A percentile compares a stretch with the other conserved stretches of the same genome.
These are phyloP conservation scores for Cromileptes altivelis DNA, from an alignment of 2,113 vertebrate genomes.

Conservation along the genomic window DNA sequence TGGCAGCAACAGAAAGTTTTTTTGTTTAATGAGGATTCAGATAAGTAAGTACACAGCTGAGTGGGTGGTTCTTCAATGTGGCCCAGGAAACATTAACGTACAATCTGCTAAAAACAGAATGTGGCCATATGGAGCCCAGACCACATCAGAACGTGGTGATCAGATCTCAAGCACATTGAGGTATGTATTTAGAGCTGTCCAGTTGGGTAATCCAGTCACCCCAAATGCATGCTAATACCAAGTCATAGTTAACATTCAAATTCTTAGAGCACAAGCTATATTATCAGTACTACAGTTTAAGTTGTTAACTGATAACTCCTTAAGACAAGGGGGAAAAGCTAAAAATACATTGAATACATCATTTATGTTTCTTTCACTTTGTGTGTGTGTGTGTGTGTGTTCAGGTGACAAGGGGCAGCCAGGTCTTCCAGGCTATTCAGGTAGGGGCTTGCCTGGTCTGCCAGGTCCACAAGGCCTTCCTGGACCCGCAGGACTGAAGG, in stretches of 20 bases:
- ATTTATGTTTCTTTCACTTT: neutral
- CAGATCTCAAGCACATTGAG: too few species aligned
- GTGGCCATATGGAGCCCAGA: too few species aligned
- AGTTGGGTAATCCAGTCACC: too few species aligned
- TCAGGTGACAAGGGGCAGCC: constrained; percentile 75
- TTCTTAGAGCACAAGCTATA: neutral
- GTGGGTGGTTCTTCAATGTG: too few species aligned
- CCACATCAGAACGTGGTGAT: too few species aligned
- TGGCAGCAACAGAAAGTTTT: too few species aligned
- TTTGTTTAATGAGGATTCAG: too few species aligned
- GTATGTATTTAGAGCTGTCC: too few species aligned
- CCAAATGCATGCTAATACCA: too few species aligned
- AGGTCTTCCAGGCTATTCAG: constrained; percentile 53
- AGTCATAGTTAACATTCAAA: neutral
- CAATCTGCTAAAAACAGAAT: too few species aligned
- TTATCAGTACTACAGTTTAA: neutral
- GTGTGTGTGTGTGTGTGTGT: constrained; percentile 10
- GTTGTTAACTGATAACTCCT: neutral
- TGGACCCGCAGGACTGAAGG: constrained; percentile 75
- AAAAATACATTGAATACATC: neutral
- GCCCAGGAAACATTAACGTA: too few species aligned
- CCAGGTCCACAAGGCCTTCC: constrained; percentile 66
- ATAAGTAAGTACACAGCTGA: too few species aligned
- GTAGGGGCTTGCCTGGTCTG: constrained; percentile 56
- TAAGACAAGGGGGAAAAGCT: neutral